These are phyloP conservation scores for Heterodera carotae DNA, from an alignment of 1,140 invertebrate genomes.

Conservation along the genomic window DNA sequence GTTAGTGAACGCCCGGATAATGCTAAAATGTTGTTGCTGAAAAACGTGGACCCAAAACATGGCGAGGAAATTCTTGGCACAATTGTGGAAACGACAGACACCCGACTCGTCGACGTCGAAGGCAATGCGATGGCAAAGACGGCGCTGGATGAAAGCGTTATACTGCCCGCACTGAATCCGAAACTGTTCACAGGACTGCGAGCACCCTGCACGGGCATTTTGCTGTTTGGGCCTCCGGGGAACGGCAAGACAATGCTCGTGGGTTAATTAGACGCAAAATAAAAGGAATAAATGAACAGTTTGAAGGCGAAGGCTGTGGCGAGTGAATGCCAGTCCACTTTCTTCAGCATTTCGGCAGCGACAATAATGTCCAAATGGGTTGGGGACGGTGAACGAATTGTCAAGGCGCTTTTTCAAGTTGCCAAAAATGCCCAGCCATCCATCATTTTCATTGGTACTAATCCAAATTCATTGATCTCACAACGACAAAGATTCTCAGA, in stretches of 20 bases:
- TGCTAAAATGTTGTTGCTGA: conserved; percentile 13
- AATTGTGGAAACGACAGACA: conserved; percentile 33
- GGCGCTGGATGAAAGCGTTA: conserved; percentile 30
- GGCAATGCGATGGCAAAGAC: conserved; percentile 38
- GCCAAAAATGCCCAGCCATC: conserved; percentile 69
- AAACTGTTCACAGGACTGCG: conserved; percentile 83
- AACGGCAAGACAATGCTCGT: conserved; percentile 82
- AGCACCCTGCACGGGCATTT: conserved; percentile 85
- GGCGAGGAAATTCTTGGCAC: conserved; percentile 43
- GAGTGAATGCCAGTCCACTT: conserved; percentile 67
- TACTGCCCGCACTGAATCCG: conserved; percentile 47
- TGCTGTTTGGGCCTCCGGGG: conserved; percentile 91
- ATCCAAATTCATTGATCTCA: not conserved
- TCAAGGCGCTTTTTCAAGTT: conserved; percentile 68
- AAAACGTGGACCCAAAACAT: conserved; percentile 25
- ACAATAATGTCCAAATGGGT: conserved; percentile 68
- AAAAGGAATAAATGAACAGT: not conserved
- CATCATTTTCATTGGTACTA: conserved; percentile 82
- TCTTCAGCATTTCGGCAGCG: conserved; percentile 68
- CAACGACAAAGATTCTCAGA: conserved; percentile 66
- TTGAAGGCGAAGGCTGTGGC: conserved; percentile 70
- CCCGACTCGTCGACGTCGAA: conserved; percentile 32
- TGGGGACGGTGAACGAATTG: conserved; percentile 68
- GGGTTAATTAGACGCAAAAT: conserved; percentile 1
- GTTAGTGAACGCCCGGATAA: not conserved